Conservation (phyloP, 2,113 vertebrate species). For the Emydocephalus ijimae region DNA sequence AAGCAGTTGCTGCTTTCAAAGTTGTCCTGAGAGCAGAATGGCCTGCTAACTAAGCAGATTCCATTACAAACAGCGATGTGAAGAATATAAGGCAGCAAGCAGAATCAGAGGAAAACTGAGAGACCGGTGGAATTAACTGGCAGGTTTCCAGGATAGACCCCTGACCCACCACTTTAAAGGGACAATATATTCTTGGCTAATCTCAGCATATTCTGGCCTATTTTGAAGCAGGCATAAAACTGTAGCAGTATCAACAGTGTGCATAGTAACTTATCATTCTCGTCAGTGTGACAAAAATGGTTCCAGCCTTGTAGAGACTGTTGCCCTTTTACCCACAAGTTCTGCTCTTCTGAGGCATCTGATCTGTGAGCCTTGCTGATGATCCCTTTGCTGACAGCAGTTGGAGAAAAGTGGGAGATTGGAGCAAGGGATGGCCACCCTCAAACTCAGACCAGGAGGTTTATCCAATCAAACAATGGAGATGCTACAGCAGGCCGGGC, state of each 20-base stretch:
- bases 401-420: no score
- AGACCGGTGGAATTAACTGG: background rate
- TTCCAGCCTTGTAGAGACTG: background rate
- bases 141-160: background rate
- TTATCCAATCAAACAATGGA: no score
- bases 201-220: background rate
- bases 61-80: background rate
- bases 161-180: background rate
- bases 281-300: background rate
- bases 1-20: background rate
- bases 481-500: no score
- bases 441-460: no score
- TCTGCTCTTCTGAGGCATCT: no score
- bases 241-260: background rate
- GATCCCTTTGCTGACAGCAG: no score
- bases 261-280: background rate
- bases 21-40: background rate
- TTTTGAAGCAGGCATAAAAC: background rate
- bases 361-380: no score
- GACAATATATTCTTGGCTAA: background rate
- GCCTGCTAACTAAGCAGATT: background rate
- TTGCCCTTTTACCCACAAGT: no score
- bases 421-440: no score
- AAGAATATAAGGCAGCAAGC: background rate
- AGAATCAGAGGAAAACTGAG: background rate